Base-by-base conservation (phyloP, 2,797 vertebrate genomes). In the Crocidura indochinensis region DNA sequence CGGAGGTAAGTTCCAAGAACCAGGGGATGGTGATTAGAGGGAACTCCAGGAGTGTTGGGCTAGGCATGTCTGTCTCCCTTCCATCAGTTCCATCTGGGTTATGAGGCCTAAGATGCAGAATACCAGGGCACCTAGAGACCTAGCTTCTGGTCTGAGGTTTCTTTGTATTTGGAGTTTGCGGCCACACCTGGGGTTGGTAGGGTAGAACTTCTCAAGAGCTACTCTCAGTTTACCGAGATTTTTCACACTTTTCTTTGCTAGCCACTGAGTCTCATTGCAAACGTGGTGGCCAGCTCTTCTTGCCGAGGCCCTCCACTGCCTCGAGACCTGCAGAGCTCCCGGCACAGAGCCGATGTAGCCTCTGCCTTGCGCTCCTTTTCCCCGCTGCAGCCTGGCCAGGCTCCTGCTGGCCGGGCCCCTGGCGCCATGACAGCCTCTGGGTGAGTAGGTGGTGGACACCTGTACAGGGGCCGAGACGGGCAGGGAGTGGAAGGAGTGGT, bases 261-360 rank as follows among this genome's bases (percentile, higher is more conserved):
- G 99, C 99, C 99, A 53, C 98, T 99, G 97, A 99, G 99, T 97
- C 98, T 99, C 86, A 98, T 99, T 94, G 99, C 98, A 93, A 99
- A 99, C 88, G 97, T 99, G 94, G 97, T 99, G 92, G 98, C 97
- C 0, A 99, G 98, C 73, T 98, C 99, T 1, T 99, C 99, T 0
- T 98, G 98, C 0, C 96, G 99, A 95, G 98, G 96, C 20, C 97
- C 99, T 92, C 98, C 99, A 92, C 94, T 99, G 79, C 98, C 98
- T 93, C 97, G 98, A 27, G 99, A 99, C 0, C 95, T 98, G 75
- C 99, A 98, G 94, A 96, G 98, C 68, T 98, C 98, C 87, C 98
- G 98, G 93, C 99, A 99, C 44, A 97, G 98, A 72, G 98, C 98
- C 0, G 98, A 99, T 67, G 98, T 98, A 19, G 99, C 98, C 2